Base-by-base conservation (phyloP, 2,888 invertebrate genomes). In the Ochlodes sylvanus region DNA sequence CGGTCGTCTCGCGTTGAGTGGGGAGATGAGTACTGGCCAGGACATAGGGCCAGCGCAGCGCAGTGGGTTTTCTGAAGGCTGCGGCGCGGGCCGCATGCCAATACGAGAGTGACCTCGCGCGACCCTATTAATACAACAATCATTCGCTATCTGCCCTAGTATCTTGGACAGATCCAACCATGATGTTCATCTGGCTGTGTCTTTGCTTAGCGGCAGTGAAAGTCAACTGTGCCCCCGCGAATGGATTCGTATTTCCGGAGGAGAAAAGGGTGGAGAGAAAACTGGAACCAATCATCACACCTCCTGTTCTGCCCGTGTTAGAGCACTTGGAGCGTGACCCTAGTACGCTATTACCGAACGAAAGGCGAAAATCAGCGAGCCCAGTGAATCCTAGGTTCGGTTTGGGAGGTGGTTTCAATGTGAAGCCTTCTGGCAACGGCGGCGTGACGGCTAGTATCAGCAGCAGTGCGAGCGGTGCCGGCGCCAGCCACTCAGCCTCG, bases 31-130 rank as follows among this genome's bases (percentile, higher is more conserved):
- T 79, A 78, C 76, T 76, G 78, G 80, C 79, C 90, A 90, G 92
- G 92, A 90, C 85, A 82, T 82, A 80, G 86, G 80, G 84, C 80
- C 87, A 71, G 79, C 86, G 76, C 77, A 75, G 77, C 86, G 86
- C 92, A 92, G 92, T 92, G 93, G 93, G 88, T 90, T 91, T 92
- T 92, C 92, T 90, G 93, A 93, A 92, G 93, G 93, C 93, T 92
- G 91, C 82, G 89, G 84, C 88, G 87, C 91, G 93, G 82, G 93
- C 88, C 92, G 93, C 93, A 93, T 93, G 93, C 92, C 90, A 93
- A 92, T 90, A 80, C 83, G 82, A 78, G 71, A 58, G 68, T 83
- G 91, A 90, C 92, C 92, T 92, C 90, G 90, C 74, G 69, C 86
- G 84, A 88, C 88, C 92, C 90, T 92, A 92, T 92, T 93, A 92